phyloP scores from a whole-genome alignment of 2,888 invertebrate species.

The Zaprionus bogoriensis region DNA sequence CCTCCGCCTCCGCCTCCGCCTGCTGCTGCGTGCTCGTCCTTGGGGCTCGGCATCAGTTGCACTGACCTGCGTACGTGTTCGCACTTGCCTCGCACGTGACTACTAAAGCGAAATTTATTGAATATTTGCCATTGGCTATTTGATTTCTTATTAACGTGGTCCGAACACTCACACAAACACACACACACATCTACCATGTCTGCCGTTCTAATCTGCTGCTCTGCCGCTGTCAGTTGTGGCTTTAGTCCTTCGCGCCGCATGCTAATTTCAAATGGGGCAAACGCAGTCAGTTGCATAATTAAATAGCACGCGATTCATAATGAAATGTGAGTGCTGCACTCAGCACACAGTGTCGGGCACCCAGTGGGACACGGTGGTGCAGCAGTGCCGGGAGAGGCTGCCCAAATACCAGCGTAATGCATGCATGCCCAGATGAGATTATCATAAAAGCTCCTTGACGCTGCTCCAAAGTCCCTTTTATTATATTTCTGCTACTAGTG shows the following conservation, averaged over 20 bases:
- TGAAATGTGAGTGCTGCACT: not conserved
- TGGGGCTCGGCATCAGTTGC: slow-evolving; percentile 71
- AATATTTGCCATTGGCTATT: slow-evolving; percentile 78
- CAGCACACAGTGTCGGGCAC: not conserved
- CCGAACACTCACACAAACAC: slow-evolving; percentile 2
- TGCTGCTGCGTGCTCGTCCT: slow-evolving; percentile 6
- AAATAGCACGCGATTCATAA: slow-evolving; percentile 30
- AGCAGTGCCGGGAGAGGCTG: too few species aligned
- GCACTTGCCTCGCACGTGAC: slow-evolving; percentile 77
- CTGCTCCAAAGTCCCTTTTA: too few species aligned
- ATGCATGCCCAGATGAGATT: too few species aligned
- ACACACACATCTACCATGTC: too few species aligned
- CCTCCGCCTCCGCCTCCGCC: not conserved
- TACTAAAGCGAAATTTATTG: slow-evolving; percentile 77
- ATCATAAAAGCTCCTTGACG: too few species aligned
- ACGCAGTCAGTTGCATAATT: slow-evolving; percentile 55
- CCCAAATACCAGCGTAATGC: too few species aligned
- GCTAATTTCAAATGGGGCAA: slow-evolving; percentile 58
- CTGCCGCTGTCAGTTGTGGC: slow-evolving; percentile 6
- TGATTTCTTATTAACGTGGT: slow-evolving; percentile 76
- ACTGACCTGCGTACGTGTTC: slow-evolving; percentile 70
- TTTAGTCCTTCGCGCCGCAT: slow-evolving; percentile 31
- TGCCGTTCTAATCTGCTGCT: too few species aligned
- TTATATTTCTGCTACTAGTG: too few species aligned
- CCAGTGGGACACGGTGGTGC: too few species aligned